Evolutionary conservation across 2,888 invertebrate species (phyloP), one percentile per base, ranked within the genome.

Genomic region (Pheosia tremula): DNA sequence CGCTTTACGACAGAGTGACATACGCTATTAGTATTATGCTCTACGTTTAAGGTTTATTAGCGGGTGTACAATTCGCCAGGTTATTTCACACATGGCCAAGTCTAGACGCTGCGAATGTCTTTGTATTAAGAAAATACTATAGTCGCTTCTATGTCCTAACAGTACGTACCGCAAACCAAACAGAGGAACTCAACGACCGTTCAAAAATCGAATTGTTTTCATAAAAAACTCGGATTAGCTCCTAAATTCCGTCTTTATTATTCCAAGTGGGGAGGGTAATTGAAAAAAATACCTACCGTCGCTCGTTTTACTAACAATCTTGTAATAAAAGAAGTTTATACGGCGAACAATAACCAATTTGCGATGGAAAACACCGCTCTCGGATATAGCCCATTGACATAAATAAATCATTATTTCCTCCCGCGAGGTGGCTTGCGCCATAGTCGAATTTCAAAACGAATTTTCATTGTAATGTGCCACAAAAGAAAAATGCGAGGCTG

Each of bases 281-380:
- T 87, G 87, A 85, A 87, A 88, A 88, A 84, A 83, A 80, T 56
- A 85, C 72, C 81, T 81, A 80, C 85, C 85, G 81, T 77, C 52
- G 84, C 87, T 88, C 89, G 77, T 90, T 87, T 91, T 89, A 91
- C 92, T 91, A 92, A 91, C 88, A 90, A 90, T 79, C 80, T 68
- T 79, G 88, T 91, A 89, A 93, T 91, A 93, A 91, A 91, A 90
- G 88, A 90, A 89, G 80, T 92, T 91, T 91, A 89, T 85, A 79
- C 79, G 73, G 72, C 71, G 81, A 87, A 92, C 92, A 93, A 93
- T 93, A 93, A 93, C 90, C 93, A 91, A 93, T 93, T 93, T 93
- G 85, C 67, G 77, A 78, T 83, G 82, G 84, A 89, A 91, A 92
- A 91, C 88, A 87, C 83, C 79, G 86, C 83, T 81, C 82, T 77